Percentiles rank a stretch among this genome's conserved stretches.
Conservation (phyloP, 2,113 vertebrate species). For the Pterocles orientalis region DNA sequence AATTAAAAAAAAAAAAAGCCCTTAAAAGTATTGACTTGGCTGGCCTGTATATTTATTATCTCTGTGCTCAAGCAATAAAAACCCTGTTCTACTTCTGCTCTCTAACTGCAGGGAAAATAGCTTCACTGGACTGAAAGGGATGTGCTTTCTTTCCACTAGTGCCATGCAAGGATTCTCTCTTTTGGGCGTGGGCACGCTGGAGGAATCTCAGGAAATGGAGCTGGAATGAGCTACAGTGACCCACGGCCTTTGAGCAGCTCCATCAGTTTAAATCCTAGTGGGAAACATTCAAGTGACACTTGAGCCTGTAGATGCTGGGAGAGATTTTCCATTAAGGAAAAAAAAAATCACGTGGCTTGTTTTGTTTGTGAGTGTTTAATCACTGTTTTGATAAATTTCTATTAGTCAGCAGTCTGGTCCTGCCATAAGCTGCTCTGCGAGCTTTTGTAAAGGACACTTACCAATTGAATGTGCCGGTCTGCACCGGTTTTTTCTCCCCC, state of each 20-base stretch:
- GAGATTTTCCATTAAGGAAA: not conserved
- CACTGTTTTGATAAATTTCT: not conserved
- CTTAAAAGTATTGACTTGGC: not conserved
- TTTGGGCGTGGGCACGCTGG: not conserved
- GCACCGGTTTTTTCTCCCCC: not conserved
- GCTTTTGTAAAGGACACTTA: not conserved
- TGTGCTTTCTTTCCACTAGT: not conserved
- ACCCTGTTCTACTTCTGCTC: not conserved
- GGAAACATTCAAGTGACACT: not conserved
- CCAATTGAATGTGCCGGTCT: not conserved
- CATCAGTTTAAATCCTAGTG: not conserved
- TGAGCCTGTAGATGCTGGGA: not conserved
- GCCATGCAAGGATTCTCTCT: not conserved
- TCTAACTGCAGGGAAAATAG: not conserved
- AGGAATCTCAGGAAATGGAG: not conserved
- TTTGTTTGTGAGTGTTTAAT: not conserved
- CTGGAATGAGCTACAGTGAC: not conserved
- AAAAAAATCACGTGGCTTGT: not conserved
- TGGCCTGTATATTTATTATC: not conserved
- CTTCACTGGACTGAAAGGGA: not conserved
- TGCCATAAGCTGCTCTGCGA: not conserved
- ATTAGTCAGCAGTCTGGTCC: not conserved
- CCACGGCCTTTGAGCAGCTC: not conserved
- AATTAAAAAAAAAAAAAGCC: not conserved
- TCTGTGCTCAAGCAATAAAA: not conserved